Evolutionary conservation across 2,797 vertebrate species (phyloP).

Genomic region (Spinus pinus): DNA sequence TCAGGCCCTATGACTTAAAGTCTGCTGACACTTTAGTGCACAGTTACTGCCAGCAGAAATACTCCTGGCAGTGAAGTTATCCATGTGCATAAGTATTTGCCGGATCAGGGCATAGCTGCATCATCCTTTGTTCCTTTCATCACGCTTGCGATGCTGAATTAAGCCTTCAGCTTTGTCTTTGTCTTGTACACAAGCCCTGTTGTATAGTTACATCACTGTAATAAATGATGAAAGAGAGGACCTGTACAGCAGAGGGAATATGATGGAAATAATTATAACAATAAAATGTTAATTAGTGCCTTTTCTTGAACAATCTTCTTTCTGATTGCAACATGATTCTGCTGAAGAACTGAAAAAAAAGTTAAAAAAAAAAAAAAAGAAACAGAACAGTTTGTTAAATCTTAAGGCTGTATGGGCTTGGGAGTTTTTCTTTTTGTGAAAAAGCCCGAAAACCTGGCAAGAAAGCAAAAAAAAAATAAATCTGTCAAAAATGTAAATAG

Average conservation of each 20-base stretch:
- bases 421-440: neutral
- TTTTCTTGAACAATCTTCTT: conserved; percentile 21
- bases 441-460: neutral
- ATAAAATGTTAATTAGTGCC: conserved; percentile 39
- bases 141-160: conserved; percentile 36
- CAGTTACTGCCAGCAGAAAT: conserved; percentile 14
- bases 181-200: conserved; percentile 31
- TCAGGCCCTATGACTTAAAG: conserved; percentile 38
- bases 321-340: neutral
- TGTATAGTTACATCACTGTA: conserved; percentile 31
- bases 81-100: conserved; percentile 64
- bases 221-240: conserved; percentile 37
- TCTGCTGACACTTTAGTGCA: conserved; percentile 16
- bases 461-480: neutral
- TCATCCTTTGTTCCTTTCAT: conserved; percentile 62
- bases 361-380: neutral
- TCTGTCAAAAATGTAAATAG: neutral
- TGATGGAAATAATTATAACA: conserved; percentile 24
- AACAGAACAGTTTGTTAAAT: neutral
- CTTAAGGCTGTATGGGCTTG: neutral
- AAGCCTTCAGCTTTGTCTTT: conserved; percentile 65
- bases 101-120: conserved; percentile 62
- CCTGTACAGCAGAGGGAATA: neutral
- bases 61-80: conserved; percentile 55
- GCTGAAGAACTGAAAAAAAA: neutral